Percentiles rank a stretch among this genome's conserved stretches.
Evolutionary conservation across 2,113 vertebrate genomes (phyloP).

Genomic region (Xiphorhynchus elegans): DNA sequence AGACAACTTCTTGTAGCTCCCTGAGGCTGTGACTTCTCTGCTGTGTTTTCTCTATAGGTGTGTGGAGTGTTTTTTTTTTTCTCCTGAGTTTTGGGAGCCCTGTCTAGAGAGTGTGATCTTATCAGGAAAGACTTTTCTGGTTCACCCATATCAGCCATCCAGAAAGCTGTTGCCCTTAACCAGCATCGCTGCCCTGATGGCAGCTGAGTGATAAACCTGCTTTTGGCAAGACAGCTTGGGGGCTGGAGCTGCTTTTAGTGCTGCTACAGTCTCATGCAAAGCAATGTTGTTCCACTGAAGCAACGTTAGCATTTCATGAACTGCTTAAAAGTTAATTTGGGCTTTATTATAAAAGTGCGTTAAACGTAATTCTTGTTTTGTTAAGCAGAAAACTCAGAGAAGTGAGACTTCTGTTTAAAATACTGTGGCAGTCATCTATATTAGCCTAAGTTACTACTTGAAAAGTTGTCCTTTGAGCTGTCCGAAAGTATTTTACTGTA

Average conservation of each 20-base stretch:
- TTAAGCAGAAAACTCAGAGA: neutral
- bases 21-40: neutral
- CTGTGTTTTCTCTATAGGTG: neutral
- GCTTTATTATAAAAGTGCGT: neutral
- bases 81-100: neutral
- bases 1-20: neutral
- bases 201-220: neutral
- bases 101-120: neutral
- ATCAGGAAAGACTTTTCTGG: neutral
- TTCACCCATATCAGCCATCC: rapidly evolving
- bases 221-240: neutral
- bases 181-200: neutral
- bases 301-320: neutral
- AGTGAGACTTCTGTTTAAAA: neutral
- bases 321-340: neutral
- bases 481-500: neutral
- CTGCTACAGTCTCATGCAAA: neutral
- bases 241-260: neutral
- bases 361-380: neutral
- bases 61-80: neutral
- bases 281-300: neutral
- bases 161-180: neutral
- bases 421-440: rapidly evolving
- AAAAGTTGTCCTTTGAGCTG: neutral
- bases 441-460: neutral